Conservation (phyloP, 2,113 vertebrate genomes). For the Glareola pratincola region DNA sequence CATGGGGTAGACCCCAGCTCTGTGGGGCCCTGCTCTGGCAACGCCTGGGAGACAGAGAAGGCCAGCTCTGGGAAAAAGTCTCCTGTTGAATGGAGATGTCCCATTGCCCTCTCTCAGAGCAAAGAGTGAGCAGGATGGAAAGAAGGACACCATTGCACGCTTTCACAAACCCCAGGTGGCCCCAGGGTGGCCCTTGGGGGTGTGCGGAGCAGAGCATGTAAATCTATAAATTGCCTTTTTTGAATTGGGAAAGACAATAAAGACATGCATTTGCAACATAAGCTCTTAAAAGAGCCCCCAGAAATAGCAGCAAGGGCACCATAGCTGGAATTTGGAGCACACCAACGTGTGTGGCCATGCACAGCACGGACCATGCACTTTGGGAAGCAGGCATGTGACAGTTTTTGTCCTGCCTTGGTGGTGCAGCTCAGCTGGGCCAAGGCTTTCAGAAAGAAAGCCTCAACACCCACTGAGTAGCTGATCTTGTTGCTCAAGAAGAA, state of each 20-base stretch:
- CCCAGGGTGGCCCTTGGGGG: neutral
- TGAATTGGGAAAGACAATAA: neutral
- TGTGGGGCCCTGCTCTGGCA: fast-evolving
- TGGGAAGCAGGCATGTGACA: neutral
- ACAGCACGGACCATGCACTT: neutral
- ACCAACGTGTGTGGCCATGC: fast-evolving
- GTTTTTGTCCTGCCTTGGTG: neutral
- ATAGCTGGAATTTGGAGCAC: neutral
- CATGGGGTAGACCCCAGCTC: neutral
- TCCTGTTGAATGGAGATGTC: neutral
- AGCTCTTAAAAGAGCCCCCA: neutral
- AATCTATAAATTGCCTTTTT: neutral
- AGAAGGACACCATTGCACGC: fast-evolving
- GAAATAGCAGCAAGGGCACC: neutral
- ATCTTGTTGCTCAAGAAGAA: neutral
- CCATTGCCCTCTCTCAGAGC: neutral
- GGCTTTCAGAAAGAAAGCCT: neutral
- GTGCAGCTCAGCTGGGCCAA: neutral
- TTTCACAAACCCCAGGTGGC: neutral
- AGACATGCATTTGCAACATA: neutral
- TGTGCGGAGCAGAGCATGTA: fast-evolving
- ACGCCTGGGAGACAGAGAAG: neutral
- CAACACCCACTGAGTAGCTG: neutral
- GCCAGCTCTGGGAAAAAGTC: neutral
- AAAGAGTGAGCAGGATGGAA: neutral